Conservation (phyloP, 2,888 invertebrate species). For the Oasisia sp. region DNA sequence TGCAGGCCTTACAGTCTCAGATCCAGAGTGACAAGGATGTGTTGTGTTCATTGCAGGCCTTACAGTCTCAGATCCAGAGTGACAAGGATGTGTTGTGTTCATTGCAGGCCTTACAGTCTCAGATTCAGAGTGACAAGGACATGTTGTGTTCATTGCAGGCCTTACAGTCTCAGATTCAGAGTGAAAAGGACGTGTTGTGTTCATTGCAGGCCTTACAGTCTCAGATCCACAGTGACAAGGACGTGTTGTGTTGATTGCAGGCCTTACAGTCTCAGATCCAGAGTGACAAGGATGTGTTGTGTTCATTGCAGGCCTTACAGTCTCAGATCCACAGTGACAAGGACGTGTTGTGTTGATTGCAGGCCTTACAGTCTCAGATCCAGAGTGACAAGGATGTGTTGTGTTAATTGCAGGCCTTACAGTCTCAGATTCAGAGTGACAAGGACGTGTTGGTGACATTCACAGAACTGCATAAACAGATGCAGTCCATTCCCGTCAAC, state of each 20-base stretch:
- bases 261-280: constrained; percentile 1
- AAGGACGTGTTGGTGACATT: background rate
- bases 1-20: constrained; percentile 1
- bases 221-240: constrained; percentile 4
- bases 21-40: constrained; percentile 6
- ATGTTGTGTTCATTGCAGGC: constrained; percentile 8
- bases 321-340: constrained; percentile 4
- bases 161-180: background rate
- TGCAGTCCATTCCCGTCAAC: background rate
- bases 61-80: constrained; percentile 12
- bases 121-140: background rate
- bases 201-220: background rate
- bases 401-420: background rate
- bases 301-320: background rate
- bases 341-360: background rate
- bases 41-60: constrained; percentile 6
- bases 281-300: constrained; percentile 4
- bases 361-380: constrained; percentile 1
- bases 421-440: constrained; percentile 4
- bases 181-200: background rate
- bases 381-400: background rate
- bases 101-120: background rate
- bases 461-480: background rate
- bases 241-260: background rate
- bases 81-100: background rate